These are phyloP conservation scores for Etheostoma cragini DNA, from an alignment of 2,113 vertebrate genomes.

Conservation along the genomic window DNA sequence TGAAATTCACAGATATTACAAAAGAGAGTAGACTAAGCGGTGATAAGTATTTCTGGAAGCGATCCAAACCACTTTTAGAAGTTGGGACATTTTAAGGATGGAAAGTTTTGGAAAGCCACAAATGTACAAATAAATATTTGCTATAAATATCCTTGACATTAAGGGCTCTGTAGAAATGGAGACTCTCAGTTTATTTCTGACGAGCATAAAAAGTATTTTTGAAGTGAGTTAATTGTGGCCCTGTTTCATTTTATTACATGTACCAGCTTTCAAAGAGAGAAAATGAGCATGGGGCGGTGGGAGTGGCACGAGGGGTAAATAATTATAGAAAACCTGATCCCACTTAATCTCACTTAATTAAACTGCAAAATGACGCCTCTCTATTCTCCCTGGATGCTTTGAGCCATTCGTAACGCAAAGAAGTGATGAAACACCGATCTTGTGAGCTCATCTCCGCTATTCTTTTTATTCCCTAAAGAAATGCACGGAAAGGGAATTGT, in stretches of 20 bases:
- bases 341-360: conserved; percentile 35
- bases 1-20: conserved; percentile 24
- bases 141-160: conserved; percentile 73
- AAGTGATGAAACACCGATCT: conserved; percentile 62
- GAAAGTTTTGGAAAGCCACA: conserved; percentile 65
- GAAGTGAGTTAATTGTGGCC: conserved; percentile 62
- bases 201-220: conserved; percentile 59
- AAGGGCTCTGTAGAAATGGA: conserved; percentile 45
- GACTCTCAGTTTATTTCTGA: conserved; percentile 51
- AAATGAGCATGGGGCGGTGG: background rate
- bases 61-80: conserved; percentile 38
- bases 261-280: conserved; percentile 42
- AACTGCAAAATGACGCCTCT: conserved; percentile 53
- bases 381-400: conserved; percentile 29
- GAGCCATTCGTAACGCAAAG: conserved; percentile 37
- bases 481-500: conserved; percentile 57
- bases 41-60: conserved; percentile 38
- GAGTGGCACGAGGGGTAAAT: conserved; percentile 1
- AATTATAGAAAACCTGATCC: conserved; percentile 49
- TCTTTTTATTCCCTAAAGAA: conserved; percentile 44
- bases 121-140: conserved; percentile 72
- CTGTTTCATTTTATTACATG: conserved; percentile 51
- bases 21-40: background rate
- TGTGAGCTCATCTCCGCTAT: conserved; percentile 30
- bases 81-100: conserved; percentile 56